These are phyloP conservation scores for Ophion obscuratus DNA, from an alignment of 2,888 invertebrate species.

Conservation along the genomic window DNA sequence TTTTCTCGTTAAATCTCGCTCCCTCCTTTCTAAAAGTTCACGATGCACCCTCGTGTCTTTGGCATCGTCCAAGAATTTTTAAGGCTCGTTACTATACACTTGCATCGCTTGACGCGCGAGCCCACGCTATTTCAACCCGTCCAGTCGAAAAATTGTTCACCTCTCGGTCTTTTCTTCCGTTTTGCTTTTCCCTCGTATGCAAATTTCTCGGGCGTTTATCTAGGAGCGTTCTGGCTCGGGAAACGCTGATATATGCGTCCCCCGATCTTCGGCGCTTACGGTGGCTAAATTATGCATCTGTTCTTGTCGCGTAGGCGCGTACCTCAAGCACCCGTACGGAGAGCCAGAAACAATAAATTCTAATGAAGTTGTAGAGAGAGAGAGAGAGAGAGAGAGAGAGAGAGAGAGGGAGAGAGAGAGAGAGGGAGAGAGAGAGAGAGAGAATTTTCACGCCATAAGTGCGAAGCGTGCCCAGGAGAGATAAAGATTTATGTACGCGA, in stretches of 20 bases:
- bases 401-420: neutral
- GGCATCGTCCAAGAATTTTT: slow-evolving; percentile 1
- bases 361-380: slow-evolving; percentile 34
- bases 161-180: neutral
- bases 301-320: slow-evolving; percentile 35
- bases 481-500: neutral
- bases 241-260: slow-evolving; percentile 21
- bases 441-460: neutral
- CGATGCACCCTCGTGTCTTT: neutral
- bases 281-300: slow-evolving; percentile 29
- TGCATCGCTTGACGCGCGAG: slow-evolving; percentile 25
- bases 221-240: slow-evolving; percentile 3
- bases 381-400: neutral
- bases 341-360: slow-evolving; percentile 39
- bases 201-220: slow-evolving; percentile 4
- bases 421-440: neutral
- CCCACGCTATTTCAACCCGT: slow-evolving; percentile 8
- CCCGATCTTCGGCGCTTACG: slow-evolving; percentile 23
- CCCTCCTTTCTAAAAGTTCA: slow-evolving; percentile 40
- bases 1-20: slow-evolving; percentile 12
- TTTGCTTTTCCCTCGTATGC: neutral
- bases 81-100: neutral
- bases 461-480: slow-evolving; percentile 4
- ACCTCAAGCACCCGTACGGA: slow-evolving; percentile 5
- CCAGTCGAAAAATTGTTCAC: neutral